Conservation (phyloP, 2,113 vertebrate species). For the Carollia perspicillata region DNA sequence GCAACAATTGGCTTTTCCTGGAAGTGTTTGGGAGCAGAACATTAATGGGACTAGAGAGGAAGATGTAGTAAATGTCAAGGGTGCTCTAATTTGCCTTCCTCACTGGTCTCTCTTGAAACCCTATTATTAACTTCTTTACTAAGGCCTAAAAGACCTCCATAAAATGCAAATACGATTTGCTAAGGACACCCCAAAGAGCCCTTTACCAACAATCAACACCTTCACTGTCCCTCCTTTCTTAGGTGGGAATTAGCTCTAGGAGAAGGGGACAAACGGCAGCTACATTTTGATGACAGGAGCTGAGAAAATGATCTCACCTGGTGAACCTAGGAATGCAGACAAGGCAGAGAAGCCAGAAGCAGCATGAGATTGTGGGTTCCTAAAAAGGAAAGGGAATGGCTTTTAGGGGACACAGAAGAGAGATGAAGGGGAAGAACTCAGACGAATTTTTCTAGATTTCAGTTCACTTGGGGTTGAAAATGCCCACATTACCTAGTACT, state of each 20-base stretch:
- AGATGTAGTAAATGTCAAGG: not conserved
- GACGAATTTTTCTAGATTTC: not conserved
- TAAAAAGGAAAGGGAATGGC: not conserved
- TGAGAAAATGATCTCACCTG: not conserved
- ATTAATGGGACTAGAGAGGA: not conserved
- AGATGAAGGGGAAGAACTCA: not conserved
- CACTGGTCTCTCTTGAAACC: not conserved
- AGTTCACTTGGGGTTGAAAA: not conserved
- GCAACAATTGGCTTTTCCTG: not conserved
- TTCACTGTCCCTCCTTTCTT: not conserved
- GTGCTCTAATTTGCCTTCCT: not conserved
- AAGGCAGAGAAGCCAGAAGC: not conserved
- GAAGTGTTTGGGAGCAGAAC: not conserved
- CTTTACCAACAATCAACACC: not conserved
- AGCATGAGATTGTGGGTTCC: not conserved
- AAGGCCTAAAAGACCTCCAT: constrained; percentile 4
- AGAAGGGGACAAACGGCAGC: not conserved
- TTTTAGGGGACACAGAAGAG: not conserved
- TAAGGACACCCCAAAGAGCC: not conserved
- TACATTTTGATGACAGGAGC: not conserved
- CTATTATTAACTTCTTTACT: constrained; percentile 3
- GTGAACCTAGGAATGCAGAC: not conserved
- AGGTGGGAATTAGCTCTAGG: not conserved
- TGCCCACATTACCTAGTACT: not conserved
- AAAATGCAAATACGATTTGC: constrained; percentile 53